Conservation (phyloP, 2,113 vertebrate genomes). For the Leptobrachium leishanense region DNA sequence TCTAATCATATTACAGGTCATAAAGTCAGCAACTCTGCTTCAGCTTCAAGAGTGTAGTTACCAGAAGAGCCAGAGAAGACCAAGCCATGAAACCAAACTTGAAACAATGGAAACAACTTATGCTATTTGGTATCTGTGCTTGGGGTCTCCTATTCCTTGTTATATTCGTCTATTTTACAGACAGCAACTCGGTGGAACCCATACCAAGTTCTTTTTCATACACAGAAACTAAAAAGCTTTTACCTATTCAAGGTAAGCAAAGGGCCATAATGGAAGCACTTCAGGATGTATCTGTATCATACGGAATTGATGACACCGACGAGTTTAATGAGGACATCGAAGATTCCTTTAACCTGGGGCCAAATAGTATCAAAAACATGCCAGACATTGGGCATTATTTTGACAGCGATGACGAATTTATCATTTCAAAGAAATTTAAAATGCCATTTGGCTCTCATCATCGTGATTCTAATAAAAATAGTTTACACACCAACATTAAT, state of each 20-base stretch:
- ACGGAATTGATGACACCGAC: conserved; percentile 58
- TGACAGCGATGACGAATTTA: conserved; percentile 59
- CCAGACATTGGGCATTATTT: conserved; percentile 53
- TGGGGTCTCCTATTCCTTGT: conserved; percentile 90
- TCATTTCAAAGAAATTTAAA: conserved; percentile 63
- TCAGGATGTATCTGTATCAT: conserved; percentile 65
- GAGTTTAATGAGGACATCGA: conserved; percentile 53
- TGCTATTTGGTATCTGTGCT: conserved; percentile 85
- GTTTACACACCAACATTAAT: conserved; percentile 46
- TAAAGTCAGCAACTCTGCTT: conserved; percentile 39
- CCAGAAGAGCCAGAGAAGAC: conserved; percentile 53
- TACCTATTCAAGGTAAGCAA: conserved; percentile 80
- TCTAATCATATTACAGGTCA: conserved; percentile 57
- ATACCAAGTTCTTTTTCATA: conserved; percentile 77
- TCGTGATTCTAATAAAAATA: conserved; percentile 59
- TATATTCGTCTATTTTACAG: conserved; percentile 91
- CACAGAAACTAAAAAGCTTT: conserved; percentile 80
- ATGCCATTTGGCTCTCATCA: conserved; percentile 58
- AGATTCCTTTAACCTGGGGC: conserved; percentile 50
- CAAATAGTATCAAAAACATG: conserved; percentile 60
- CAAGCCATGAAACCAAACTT: conserved; percentile 91
- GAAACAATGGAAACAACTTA: conserved; percentile 92
- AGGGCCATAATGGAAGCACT: conserved; percentile 75
- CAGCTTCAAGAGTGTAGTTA: conserved; percentile 51
- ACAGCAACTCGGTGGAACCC: conserved; percentile 79